Percentiles rank a stretch among this genome's conserved stretches.
Evolutionary conservation across 2,888 invertebrate species (phyloP).

Genomic region (Neria commutata): DNA sequence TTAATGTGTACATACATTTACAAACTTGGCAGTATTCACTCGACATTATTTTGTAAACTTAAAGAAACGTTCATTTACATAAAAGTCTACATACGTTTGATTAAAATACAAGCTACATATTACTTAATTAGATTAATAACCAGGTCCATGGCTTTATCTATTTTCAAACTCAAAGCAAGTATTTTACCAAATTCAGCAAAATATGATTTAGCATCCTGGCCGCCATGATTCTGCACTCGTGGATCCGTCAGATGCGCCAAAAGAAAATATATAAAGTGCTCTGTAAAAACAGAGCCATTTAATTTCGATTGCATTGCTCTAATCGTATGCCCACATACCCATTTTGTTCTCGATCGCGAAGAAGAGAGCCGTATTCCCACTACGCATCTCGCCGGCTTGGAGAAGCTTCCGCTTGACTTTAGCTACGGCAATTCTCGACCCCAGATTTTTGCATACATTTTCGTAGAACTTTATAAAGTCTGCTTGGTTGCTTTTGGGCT

Average conservation of each 20-base stretch:
- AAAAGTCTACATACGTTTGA: neutral
- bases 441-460: constrained; percentile 25
- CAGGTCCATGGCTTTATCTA: constrained; percentile 49
- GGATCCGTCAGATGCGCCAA: constrained; percentile 55
- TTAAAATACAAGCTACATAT: constrained; percentile 24
- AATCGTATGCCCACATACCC: constrained; percentile 43
- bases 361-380: constrained; percentile 51
- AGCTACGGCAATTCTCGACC: constrained; percentile 9
- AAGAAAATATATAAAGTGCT: constrained; percentile 53
- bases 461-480: constrained; percentile 37
- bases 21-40: neutral
- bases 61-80: neutral
- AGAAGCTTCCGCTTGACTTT: constrained; percentile 42
- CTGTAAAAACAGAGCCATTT: constrained; percentile 33
- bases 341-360: constrained; percentile 50
- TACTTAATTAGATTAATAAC: constrained; percentile 38
- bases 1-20: constrained; percentile 5
- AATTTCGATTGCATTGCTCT: neutral
- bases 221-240: constrained; percentile 48
- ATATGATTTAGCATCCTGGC: constrained; percentile 50
- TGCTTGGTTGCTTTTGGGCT: constrained; percentile 8
- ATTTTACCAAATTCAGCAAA: constrained; percentile 42
- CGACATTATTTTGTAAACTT: neutral
- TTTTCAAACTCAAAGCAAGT: constrained; percentile 42
- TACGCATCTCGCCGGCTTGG: constrained; percentile 48